Base-by-base conservation (phyloP, 1,140 invertebrate genomes). In the Zaprionus camerounensis region DNA sequence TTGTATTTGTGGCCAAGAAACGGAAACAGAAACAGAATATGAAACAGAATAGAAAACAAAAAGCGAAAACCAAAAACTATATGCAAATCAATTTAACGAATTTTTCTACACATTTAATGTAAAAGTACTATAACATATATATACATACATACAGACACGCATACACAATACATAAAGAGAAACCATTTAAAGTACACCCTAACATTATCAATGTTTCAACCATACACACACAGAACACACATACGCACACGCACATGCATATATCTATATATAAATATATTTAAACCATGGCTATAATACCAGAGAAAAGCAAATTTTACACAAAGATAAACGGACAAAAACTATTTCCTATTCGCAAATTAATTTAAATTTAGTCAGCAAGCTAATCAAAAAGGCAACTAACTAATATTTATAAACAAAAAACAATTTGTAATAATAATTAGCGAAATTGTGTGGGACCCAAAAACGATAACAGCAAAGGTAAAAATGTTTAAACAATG, bases 71-170 rank as follows among this genome's bases (percentile, higher is more conserved):
- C 74, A 64, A 58, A 74, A 78, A 76, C 71, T 78, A 76, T 84
- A 88, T 78, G 85, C 84, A 88, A 88, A 90, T 88, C 84, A 90
- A 88, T 90, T 90, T 90, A 88, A 84, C 84, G 84, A 88, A 88
- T 88, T 88, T 88, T 88, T 88, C 85, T 88, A 88, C 85, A 88
- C 85, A 88, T 81, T 79, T 81, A 88, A 90, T 88, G 78, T 88
- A 88, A 88, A 81, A 78, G 57, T 86, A 85, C 70, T 75, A 61
- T n/a, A n/a, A n/a, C n/a, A n/a, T 62, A 65, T 38, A 53, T 24
- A 65, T 67, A 68, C 53, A 68, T 68, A 36, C 68, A 69, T 68
- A 67, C 28, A 51, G 63, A 76, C 51, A 66, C 57, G 59, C 41
- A 73, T 75, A 63, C 38, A 66, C 53, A 67, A 28, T 71, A 64